These are phyloP conservation scores for Calameuta pallipes DNA, from an alignment of 2,888 invertebrate species.

Conservation along the genomic window DNA sequence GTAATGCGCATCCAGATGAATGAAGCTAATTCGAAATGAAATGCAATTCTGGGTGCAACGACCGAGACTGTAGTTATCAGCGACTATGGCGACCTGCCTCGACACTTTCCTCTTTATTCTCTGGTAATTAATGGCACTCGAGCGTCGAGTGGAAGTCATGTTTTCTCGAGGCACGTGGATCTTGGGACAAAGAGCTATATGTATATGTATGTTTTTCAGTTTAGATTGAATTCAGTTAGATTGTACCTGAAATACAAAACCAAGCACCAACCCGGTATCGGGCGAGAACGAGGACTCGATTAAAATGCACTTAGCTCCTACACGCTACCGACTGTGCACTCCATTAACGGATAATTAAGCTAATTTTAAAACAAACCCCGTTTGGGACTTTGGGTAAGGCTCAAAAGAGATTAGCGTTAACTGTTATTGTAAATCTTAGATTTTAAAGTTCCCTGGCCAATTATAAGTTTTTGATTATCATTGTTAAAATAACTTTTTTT, in stretches of 20 bases:
- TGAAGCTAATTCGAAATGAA: neutral
- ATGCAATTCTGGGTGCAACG: neutral
- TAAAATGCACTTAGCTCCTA: neutral
- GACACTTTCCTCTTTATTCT: neutral
- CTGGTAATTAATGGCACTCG: neutral
- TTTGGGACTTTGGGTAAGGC: neutral
- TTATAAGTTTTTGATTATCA: too few species aligned
- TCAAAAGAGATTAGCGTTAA: neutral
- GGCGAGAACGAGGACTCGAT: neutral
- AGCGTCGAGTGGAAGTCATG: neutral
- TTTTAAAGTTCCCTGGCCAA: neutral
- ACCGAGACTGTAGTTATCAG: neutral
- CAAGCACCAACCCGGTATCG: neutral
- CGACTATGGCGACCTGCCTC: neutral
- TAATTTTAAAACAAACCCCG: constrained; percentile 9
- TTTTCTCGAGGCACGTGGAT: neutral
- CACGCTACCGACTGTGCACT: neutral
- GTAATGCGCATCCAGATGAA: neutral
- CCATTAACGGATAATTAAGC: constrained; percentile 8
- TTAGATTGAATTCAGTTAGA: neutral
- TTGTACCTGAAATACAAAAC: neutral
- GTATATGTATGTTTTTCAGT: neutral
- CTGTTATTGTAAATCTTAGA: neutral
- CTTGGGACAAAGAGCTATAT: neutral
- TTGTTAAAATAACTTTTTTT: too few species aligned